Evolutionary conservation across 2,888 invertebrate species (phyloP).

Genomic region (Empis stercorea): DNA sequence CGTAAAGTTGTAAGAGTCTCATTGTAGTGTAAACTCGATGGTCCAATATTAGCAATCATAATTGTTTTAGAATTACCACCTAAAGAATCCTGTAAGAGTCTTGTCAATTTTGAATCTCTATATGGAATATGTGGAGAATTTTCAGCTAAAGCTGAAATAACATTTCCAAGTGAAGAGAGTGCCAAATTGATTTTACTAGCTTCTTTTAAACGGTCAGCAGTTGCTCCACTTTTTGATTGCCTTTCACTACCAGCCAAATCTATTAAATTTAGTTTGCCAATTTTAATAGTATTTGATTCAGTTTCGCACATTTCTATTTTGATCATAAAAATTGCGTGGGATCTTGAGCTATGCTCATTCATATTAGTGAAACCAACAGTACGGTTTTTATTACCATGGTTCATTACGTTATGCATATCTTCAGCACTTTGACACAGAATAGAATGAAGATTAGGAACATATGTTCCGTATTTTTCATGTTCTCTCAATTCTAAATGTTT

Average conservation of each 20-base stretch:
- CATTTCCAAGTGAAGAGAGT: constrained; percentile 93
- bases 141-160: constrained; percentile 93
- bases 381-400: constrained; percentile 81
- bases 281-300: constrained; percentile 46
- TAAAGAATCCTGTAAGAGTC: constrained; percentile 91
- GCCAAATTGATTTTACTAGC: constrained; percentile 96
- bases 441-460: constrained; percentile 89
- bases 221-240: constrained; percentile 93
- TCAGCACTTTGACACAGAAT: constrained; percentile 86
- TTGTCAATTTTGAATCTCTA: constrained; percentile 91
- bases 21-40: constrained; percentile 95
- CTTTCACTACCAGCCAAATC: constrained; percentile 98
- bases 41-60: constrained; percentile 98
- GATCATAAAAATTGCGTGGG: constrained; percentile 97
- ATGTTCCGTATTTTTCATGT: constrained; percentile 66
- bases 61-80: constrained; percentile 99
- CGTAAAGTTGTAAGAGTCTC: constrained; percentile 93
- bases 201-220: constrained; percentile 83
- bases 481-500: constrained; percentile 49
- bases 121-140: constrained; percentile 94
- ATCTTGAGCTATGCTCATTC: constrained; percentile 96
- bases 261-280: constrained; percentile 92
- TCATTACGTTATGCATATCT: constrained; percentile 92
- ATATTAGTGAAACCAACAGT: constrained; percentile 94
- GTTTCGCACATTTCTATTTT: constrained; percentile 87